Conservation (phyloP, 2,113 vertebrate species). For the Lagopus leucura region DNA sequence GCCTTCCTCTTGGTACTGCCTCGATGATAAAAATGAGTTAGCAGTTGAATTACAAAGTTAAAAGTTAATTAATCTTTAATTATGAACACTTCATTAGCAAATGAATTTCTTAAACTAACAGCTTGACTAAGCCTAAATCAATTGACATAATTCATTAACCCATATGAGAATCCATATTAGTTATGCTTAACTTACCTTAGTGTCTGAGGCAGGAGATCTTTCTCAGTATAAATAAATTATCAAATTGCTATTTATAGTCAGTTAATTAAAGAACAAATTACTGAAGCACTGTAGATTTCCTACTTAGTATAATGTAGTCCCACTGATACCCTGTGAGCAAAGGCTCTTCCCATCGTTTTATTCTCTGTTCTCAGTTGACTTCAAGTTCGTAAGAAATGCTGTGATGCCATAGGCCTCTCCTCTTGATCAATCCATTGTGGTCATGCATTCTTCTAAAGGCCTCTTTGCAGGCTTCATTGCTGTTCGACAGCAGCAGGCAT, state of each 20-base stretch:
- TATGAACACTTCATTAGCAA: neutral
- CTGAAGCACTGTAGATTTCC: neutral
- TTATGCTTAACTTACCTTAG: constrained; percentile 37
- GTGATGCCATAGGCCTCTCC: neutral
- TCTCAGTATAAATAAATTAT: constrained; percentile 50
- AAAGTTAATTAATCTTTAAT: constrained; percentile 56
- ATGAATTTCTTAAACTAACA: constrained; percentile 48
- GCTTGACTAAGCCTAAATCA: constrained; percentile 11
- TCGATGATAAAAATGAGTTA: constrained; percentile 12
- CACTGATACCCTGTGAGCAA: neutral
- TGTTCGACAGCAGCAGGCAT: neutral
- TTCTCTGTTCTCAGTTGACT: neutral
- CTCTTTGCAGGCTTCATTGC: neutral
- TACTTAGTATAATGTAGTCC: neutral
- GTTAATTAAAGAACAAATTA: constrained; percentile 52
- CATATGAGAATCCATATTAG: constrained; percentile 33
- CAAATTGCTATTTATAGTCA: constrained; percentile 36
- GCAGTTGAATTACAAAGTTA: neutral
- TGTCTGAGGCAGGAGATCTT: neutral
- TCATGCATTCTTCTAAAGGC: neutral
- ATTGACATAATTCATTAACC: constrained; percentile 46
- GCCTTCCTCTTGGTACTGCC: neutral
- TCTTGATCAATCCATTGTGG: neutral
- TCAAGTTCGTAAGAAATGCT: neutral
- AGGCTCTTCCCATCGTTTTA: neutral